phyloP scores from a whole-genome alignment of 2,797 vertebrate species.

The Gallinago nigripennis region DNA sequence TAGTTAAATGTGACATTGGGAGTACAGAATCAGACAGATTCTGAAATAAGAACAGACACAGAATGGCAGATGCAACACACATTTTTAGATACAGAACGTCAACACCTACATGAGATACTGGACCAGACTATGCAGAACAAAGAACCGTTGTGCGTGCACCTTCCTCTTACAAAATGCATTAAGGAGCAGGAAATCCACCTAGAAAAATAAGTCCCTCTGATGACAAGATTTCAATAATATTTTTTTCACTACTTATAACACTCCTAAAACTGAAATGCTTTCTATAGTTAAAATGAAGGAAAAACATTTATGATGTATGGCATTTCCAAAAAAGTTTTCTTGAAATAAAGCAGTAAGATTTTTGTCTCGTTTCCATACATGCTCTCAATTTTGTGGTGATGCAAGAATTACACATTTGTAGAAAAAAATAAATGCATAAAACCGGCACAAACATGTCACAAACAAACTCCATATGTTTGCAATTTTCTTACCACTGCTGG shows the following conservation, averaged over 20 bases:
- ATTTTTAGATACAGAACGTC: background rate
- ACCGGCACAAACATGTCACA: slow-evolving; percentile 48
- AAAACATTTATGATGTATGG: background rate
- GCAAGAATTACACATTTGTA: background rate
- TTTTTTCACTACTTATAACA: background rate
- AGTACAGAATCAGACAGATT: background rate
- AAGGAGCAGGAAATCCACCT: background rate
- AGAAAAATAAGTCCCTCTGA: slow-evolving; percentile 7
- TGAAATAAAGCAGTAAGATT: background rate
- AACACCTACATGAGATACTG: background rate
- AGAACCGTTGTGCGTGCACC: background rate
- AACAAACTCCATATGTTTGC: slow-evolving; percentile 55
- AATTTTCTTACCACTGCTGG: slow-evolving; percentile 90
- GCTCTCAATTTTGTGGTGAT: background rate
- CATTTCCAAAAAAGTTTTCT: background rate
- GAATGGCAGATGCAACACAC: background rate
- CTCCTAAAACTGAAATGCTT: background rate
- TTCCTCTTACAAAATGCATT: background rate
- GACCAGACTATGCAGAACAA: background rate
- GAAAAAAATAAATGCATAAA: background rate
- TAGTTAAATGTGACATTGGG: slow-evolving; percentile 4
- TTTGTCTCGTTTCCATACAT: background rate
- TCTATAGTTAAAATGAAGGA: background rate
- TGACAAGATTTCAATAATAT: background rate
- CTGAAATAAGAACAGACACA: slow-evolving; percentile 15